Evolutionary conservation across 2,888 invertebrate genomes (phyloP).

Genomic region (Athrips mouffetella): DNA sequence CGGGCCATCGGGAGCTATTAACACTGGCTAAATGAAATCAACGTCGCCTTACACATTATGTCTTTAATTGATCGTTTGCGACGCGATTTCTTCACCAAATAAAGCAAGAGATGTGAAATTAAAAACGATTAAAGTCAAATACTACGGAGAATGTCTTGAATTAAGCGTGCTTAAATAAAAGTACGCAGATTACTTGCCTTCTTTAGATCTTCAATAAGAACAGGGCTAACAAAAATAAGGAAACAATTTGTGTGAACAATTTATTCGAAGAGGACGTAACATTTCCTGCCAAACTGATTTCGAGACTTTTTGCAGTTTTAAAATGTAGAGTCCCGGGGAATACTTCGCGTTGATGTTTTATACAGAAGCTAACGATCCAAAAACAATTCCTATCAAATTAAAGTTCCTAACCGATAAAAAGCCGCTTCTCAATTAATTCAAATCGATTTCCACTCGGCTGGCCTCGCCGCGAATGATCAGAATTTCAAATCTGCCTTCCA

Average conservation of each 20-base stretch:
- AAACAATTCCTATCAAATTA: constrained; percentile 64
- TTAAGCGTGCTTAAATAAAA: no score
- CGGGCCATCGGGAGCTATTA: constrained; percentile 23
- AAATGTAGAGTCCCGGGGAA: neutral
- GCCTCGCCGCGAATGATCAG: constrained; percentile 64
- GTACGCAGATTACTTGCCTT: neutral
- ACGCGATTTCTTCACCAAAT: constrained; percentile 7
- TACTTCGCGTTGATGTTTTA: constrained; percentile 10
- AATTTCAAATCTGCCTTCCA: constrained; percentile 73
- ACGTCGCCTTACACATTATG: constrained; percentile 12
- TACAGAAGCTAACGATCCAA: constrained; percentile 11
- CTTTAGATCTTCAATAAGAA: neutral
- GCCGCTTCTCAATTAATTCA: constrained; percentile 64
- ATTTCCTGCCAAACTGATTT: no score
- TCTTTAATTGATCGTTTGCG: constrained; percentile 14
- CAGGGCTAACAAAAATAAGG: neutral
- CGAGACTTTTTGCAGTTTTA: neutral
- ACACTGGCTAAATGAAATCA: constrained; percentile 30
- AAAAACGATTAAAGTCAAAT: constrained; percentile 4
- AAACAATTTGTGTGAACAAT: no score
- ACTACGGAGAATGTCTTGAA: neutral
- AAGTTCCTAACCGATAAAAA: constrained; percentile 62
- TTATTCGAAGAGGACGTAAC: no score
- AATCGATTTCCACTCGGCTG: constrained; percentile 72
- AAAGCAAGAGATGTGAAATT: constrained; percentile 4